Conservation (phyloP, 2,888 invertebrate species). For the Chelonus formosanus region DNA sequence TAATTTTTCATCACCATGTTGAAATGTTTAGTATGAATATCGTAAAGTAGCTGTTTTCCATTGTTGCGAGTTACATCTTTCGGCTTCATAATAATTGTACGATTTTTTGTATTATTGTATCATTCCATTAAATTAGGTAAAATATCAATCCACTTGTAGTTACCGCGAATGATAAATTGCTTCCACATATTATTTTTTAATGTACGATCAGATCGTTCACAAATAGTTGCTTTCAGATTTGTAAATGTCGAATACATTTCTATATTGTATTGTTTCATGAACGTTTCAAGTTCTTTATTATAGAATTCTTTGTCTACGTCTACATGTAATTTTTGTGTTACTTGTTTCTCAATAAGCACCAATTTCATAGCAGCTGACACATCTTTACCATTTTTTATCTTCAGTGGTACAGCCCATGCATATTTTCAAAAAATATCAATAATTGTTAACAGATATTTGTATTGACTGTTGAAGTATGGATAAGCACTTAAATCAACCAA, state of each 20-base stretch:
- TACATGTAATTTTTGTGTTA: constrained; percentile 41
- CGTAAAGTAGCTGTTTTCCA: too few relatives aligned
- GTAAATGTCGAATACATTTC: constrained; percentile 40
- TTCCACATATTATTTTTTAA: constrained; percentile 48
- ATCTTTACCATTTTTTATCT: constrained; percentile 51
- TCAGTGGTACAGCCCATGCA: constrained; percentile 46
- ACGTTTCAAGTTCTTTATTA: constrained; percentile 34
- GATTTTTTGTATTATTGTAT: constrained; percentile 40
- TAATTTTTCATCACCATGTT: too few relatives aligned
- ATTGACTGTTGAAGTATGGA: too few relatives aligned
- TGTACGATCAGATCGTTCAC: constrained; percentile 52
- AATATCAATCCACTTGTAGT: constrained; percentile 42
- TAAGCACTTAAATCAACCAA: too few relatives aligned
- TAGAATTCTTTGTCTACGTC: constrained; percentile 46
- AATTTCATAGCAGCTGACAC: constrained; percentile 40
- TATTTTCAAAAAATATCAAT: too few relatives aligned
- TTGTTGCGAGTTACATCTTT: constrained; percentile 50
- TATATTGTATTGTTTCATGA: constrained; percentile 34
- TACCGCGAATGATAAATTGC: constrained; percentile 40
- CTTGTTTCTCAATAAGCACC: constrained; percentile 14
- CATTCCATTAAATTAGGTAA: constrained; percentile 29
- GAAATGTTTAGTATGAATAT: too few relatives aligned
- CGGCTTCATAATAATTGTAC: constrained; percentile 54
- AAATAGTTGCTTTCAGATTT: constrained; percentile 49
- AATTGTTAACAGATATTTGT: too few relatives aligned